Conservation (phyloP, 2,113 vertebrate species). For the Pontoporia blainvillei region DNA sequence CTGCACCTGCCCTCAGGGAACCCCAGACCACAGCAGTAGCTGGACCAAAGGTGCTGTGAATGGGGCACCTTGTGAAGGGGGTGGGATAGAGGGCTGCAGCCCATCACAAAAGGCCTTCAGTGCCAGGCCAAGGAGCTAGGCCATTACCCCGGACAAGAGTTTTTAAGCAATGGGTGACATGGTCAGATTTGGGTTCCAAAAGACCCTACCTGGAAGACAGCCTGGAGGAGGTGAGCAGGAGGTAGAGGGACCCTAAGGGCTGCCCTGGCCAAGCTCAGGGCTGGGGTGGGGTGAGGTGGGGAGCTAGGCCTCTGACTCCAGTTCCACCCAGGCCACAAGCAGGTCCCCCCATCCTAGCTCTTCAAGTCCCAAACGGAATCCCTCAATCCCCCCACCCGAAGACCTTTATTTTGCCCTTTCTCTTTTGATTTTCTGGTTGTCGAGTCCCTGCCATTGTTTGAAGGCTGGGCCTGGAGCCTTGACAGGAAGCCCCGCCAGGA, state of each 20-base stretch:
- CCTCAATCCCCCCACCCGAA: not conserved
- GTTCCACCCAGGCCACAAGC: not conserved
- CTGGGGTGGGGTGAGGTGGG: not conserved
- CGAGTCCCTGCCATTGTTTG: slow-evolving; percentile 53
- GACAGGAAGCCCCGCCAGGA: slow-evolving; percentile 58
- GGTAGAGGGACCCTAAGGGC: not conserved
- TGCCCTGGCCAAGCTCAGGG: not conserved
- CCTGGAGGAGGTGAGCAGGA: not conserved
- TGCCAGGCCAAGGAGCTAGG: not conserved
- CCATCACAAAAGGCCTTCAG: not conserved
- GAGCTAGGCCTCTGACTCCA: not conserved
- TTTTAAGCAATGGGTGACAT: not conserved
- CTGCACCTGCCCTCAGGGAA: not conserved
- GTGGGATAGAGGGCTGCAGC: not conserved
- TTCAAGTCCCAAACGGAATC: not conserved
- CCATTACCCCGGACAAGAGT: not conserved
- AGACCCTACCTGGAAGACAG: not conserved
- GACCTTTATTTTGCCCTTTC: slow-evolving; percentile 42
- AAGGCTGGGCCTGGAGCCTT: not conserved
- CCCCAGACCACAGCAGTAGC: not conserved
- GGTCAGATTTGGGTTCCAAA: not conserved
- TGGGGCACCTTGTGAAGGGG: no score
- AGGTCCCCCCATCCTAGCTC: not conserved
- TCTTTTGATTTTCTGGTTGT: slow-evolving; percentile 60
- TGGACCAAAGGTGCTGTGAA: not conserved